These are phyloP conservation scores for Mobula hypostoma DNA, from an alignment of 2,113 vertebrate genomes.

Conservation along the genomic window DNA sequence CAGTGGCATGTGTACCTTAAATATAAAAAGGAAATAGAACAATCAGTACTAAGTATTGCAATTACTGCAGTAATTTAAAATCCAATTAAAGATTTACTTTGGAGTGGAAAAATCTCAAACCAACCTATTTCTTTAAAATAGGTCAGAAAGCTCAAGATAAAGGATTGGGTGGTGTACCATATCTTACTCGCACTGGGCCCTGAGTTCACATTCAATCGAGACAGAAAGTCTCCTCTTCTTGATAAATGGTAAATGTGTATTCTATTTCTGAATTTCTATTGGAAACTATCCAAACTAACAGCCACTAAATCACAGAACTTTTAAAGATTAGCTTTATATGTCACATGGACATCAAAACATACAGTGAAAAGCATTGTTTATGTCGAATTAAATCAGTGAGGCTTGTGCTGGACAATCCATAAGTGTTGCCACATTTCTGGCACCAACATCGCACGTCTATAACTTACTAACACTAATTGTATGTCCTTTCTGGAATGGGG, in stretches of 20 bases:
- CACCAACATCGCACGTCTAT: too few relatives aligned
- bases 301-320: neutral
- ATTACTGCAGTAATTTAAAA: too few relatives aligned
- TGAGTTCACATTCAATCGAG: constrained; percentile 22
- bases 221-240: constrained; percentile 1
- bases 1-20: neutral
- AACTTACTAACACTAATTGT: too few relatives aligned
- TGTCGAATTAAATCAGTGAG: too few relatives aligned
- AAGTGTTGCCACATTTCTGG: too few relatives aligned
- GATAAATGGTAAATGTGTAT: neutral
- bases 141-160: constrained; percentile 19
- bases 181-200: neutral
- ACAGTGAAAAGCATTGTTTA: too few relatives aligned
- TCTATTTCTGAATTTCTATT: constrained; percentile 27
- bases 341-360: too few relatives aligned
- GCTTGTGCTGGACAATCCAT: too few relatives aligned
- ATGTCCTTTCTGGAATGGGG: too few relatives aligned
- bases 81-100: neutral
- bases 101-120: neutral
- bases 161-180: neutral
- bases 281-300: neutral
- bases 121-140: neutral
- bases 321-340: too few relatives aligned
- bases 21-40: neutral
- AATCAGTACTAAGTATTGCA: neutral